A percentile compares a stretch with the other conserved stretches of the same genome.
Conservation (phyloP, 92 coral and sea anemone species). For the Plumapathes pennacea region DNA sequence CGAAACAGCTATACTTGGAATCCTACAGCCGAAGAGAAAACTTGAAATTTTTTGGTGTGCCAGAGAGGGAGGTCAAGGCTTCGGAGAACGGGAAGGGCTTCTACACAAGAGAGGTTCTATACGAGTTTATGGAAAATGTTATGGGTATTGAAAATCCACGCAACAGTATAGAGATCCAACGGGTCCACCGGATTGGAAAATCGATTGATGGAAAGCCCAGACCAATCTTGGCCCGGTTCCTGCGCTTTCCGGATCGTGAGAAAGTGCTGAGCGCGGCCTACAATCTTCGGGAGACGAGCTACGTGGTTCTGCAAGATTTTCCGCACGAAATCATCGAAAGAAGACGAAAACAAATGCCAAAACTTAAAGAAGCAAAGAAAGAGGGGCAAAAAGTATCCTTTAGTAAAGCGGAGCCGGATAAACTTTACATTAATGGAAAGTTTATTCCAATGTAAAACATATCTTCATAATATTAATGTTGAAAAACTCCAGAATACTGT, state of each 20-base stretch:
- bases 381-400: slow-evolving; percentile 5
- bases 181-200: slow-evolving; percentile 10
- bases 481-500: no score
- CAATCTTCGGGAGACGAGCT: not conserved
- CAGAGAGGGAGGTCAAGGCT: no score
- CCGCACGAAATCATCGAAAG: slow-evolving; percentile 15
- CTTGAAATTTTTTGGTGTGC: no score
- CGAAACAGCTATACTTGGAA: no score
- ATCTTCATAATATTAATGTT: no score
- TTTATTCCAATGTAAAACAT: slow-evolving; percentile 9
- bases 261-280: slow-evolving; percentile 7
- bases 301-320: slow-evolving; percentile 6
- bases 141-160: not conserved
- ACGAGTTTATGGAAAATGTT: slow-evolving; percentile 5
- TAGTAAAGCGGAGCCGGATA: slow-evolving; percentile 15
- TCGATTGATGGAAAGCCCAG: slow-evolving; percentile 1
- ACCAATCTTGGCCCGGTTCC: slow-evolving; percentile 4
- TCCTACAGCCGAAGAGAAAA: no score
- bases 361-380: slow-evolving; percentile 6
- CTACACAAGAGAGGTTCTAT: not conserved
- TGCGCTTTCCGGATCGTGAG: slow-evolving; percentile 4
- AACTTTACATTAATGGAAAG: slow-evolving; percentile 9
- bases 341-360: slow-evolving; percentile 5
- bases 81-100: no score
- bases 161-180: slow-evolving; percentile 1